These are phyloP conservation scores for Callionymus lyra DNA, from an alignment of 2,113 vertebrate species.

Conservation along the genomic window DNA sequence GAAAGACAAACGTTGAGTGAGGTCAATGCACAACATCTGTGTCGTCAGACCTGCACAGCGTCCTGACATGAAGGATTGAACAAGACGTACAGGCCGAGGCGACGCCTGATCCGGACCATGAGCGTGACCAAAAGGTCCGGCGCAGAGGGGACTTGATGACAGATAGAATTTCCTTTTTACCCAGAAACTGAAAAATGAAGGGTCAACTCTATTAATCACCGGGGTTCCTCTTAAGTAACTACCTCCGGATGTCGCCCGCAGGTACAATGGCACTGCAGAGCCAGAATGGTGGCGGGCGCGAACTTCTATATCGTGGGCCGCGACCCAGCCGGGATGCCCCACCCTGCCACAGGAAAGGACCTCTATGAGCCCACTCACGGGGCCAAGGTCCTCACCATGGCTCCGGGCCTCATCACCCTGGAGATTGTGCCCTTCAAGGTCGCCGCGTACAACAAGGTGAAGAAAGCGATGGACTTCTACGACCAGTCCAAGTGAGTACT, in stretches of 20 bases:
- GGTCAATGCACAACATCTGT: too few relatives aligned
- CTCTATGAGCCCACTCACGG: slow-evolving; percentile 93
- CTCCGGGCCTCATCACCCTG: slow-evolving; percentile 88
- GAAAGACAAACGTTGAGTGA: too few relatives aligned
- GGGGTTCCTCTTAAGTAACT: too few relatives aligned
- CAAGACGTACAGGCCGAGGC: too few relatives aligned
- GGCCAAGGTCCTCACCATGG: slow-evolving; percentile 97
- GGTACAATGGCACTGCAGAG: slow-evolving; percentile 98
- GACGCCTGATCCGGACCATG: too few relatives aligned
- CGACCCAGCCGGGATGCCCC: slow-evolving; percentile 94
- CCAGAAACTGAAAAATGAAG: too few relatives aligned
- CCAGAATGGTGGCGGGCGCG: slow-evolving; percentile 94
- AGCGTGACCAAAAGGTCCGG: too few relatives aligned
- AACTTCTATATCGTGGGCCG: slow-evolving; percentile 98
- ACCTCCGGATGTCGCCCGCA: slow-evolving; percentile 28
- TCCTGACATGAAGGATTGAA: too few relatives aligned
- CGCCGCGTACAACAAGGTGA: slow-evolving; percentile 92
- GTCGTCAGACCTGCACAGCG: too few relatives aligned
- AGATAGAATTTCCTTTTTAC: too few relatives aligned
- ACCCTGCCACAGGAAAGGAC: slow-evolving; percentile 88
- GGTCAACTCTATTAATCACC: too few relatives aligned
- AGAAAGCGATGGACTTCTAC: slow-evolving; percentile 93
- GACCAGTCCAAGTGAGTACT: slow-evolving; percentile 82
- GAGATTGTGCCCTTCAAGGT: slow-evolving; percentile 97
- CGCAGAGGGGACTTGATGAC: too few relatives aligned